Percentiles rank a stretch among this genome's conserved stretches.
Conservation (phyloP, 1,140 invertebrate genomes). For the Saccostrea echinata region DNA sequence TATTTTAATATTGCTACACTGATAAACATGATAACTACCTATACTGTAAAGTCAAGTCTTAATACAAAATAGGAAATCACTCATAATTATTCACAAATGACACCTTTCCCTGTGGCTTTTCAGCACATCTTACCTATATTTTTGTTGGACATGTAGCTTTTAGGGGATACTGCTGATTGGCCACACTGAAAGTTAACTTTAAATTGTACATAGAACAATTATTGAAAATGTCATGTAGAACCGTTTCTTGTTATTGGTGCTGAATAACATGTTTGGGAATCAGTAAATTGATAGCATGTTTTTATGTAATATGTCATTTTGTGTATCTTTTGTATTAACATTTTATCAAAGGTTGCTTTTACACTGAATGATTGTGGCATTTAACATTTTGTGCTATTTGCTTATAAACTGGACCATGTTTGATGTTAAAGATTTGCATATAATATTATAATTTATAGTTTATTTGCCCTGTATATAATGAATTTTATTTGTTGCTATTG, state of each 20-base stretch:
- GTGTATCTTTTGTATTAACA: too few species aligned
- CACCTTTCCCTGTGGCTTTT: constrained; percentile 8
- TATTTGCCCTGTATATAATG: not conserved
- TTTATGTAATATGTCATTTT: too few species aligned
- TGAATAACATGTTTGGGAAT: too few species aligned
- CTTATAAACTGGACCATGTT: not conserved
- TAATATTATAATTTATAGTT: not conserved
- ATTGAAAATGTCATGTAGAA: not conserved
- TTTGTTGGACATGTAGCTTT: not conserved
- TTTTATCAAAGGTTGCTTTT: constrained; percentile 7
- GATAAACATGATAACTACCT: too few species aligned
- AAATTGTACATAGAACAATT: not conserved
- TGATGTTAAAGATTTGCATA: not conserved
- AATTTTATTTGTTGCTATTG: not conserved
- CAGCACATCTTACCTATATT: not conserved
- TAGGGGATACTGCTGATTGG: not conserved
- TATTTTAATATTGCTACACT: too few species aligned
- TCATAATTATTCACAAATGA: not conserved
- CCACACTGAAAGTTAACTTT: not conserved
- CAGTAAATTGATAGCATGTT: too few species aligned
- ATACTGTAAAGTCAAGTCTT: too few species aligned
- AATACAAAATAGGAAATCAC: too few species aligned
- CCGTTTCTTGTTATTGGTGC: too few species aligned
- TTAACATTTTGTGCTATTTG: not conserved
- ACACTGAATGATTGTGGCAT: not conserved